Evolutionary conservation across 2,797 vertebrate genomes (phyloP), one percentile per base, ranked within the genome.

Genomic region (Neomorphus geoffroyi): DNA sequence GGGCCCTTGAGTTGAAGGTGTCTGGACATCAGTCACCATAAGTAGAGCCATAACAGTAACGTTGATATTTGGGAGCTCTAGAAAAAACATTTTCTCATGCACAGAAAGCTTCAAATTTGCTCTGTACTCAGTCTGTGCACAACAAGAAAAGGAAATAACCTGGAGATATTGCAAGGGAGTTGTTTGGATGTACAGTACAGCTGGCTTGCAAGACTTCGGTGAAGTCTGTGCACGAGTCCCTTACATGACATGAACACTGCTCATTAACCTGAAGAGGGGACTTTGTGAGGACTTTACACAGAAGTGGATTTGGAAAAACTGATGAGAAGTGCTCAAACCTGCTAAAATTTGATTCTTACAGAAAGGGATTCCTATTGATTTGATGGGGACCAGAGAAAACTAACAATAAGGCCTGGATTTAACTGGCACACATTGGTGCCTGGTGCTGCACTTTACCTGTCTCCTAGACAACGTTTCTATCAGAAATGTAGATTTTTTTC

Each of bases 151-250:
- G 11, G 21, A 77, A 89, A 57, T 16, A 26, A 26, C 16, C 50
- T 33, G 48, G 37, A 75, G 58, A 9, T 58, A 21, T 19, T 43
- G 65, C 22, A 35, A 26, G 8, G 18, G 21, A 27, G 30, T 11
- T 30, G 10, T 41, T 53, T 37, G 50, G 54, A n/a, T 19, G 12
- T 5, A 19, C 15, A 39, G 56, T 11, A 27, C 48, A 24, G 13
- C n/a, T 22, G 11, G 2, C 1, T 50, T 35, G n/a, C 3, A 15
- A 39, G 17, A 13, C 32, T 4, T 22, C 18, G 19, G 24, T 32
- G 18, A 43, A 62, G 41, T 48, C 1, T 11, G 21, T 6, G 3
- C 0, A 0, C 11, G 50, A 57, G 15, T 13, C 10, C 26, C 24
- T n/a, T 30, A 7, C 18, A 30, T 28, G 27, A 33, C 26, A 12